Evolutionary conservation across 1,140 invertebrate genomes (phyloP).

Genomic region (Gonatopus flavifemur): DNA sequence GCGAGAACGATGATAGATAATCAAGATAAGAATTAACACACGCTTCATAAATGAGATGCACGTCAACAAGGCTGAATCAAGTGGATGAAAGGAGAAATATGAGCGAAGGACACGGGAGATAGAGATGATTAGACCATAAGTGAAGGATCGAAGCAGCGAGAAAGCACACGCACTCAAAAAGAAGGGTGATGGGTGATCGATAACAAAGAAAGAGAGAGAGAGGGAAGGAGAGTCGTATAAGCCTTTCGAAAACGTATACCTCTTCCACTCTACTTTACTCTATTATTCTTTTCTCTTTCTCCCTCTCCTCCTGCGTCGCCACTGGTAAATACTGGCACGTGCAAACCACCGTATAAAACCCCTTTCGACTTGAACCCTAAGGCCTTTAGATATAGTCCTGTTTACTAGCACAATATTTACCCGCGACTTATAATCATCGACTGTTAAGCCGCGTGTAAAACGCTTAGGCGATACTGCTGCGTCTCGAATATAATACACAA

Average conservation of each 20-base stretch:
- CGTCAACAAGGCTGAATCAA: conserved; percentile 5
- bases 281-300: not conserved
- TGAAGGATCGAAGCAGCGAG: not conserved
- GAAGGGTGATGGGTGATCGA: conserved; percentile 20
- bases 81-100: conserved; percentile 20
- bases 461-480: conserved; percentile 42
- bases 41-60: no score
- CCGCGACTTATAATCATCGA: conserved; percentile 51
- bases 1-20: no score
- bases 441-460: conserved; percentile 51
- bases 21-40: no score
- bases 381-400: conserved; percentile 35
- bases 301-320: conserved; percentile 24
- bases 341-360: conserved; percentile 40
- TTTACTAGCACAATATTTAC: conserved; percentile 54
- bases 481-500: conserved; percentile 16
- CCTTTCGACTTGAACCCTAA: conserved; percentile 32
- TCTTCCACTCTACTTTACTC: not conserved
- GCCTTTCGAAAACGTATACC: conserved; percentile 22
- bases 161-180: conserved; percentile 5
- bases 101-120: conserved; percentile 18
- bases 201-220: conserved; percentile 2
- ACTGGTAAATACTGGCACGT: conserved; percentile 42
- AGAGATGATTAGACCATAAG: not conserved
- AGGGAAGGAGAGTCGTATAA: conserved; percentile 5